Evolutionary conservation across 2,797 vertebrate species (phyloP).

Genomic region (Sebastes taczanowskii): DNA sequence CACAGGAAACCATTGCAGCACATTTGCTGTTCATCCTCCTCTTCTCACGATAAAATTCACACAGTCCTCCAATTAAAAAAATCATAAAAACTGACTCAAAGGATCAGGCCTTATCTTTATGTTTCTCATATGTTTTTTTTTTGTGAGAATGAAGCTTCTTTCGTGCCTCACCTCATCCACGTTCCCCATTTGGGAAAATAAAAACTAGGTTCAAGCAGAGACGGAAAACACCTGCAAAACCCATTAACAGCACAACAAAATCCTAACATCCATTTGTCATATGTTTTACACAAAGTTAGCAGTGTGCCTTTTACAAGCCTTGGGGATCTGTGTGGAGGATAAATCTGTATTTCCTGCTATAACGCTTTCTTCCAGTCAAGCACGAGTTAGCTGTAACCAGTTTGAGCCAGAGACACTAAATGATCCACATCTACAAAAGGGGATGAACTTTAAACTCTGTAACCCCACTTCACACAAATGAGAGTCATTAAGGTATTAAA

Average conservation of each 20-base stretch:
- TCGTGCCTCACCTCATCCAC: neutral
- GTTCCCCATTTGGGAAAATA: neutral
- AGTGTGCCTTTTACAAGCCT: neutral
- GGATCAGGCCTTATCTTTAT: neutral
- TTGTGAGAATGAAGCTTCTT: neutral
- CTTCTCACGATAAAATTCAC: neutral
- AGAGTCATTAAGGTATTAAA: slow-evolving; percentile 48
- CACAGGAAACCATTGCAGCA: neutral
- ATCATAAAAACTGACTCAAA: neutral
- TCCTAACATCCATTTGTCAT: neutral
- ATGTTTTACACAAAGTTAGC: neutral
- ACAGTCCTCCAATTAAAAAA: neutral
- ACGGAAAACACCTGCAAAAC: slow-evolving; percentile 23
- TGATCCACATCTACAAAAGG: slow-evolving; percentile 3
- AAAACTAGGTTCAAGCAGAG: neutral
- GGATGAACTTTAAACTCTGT: slow-evolving; percentile 33
- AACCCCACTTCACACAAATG: slow-evolving; percentile 17
- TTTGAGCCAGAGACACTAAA: slow-evolving; percentile 7
- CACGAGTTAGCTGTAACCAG: neutral
- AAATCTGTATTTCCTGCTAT: neutral
- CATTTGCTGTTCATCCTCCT: neutral
- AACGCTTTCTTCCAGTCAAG: neutral
- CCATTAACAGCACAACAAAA: neutral
- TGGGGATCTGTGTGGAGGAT: neutral
- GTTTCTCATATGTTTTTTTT: neutral